phyloP scores from a whole-genome alignment of 2,797 vertebrate genomes.

The Oryzias dopingdopingensis region DNA sequence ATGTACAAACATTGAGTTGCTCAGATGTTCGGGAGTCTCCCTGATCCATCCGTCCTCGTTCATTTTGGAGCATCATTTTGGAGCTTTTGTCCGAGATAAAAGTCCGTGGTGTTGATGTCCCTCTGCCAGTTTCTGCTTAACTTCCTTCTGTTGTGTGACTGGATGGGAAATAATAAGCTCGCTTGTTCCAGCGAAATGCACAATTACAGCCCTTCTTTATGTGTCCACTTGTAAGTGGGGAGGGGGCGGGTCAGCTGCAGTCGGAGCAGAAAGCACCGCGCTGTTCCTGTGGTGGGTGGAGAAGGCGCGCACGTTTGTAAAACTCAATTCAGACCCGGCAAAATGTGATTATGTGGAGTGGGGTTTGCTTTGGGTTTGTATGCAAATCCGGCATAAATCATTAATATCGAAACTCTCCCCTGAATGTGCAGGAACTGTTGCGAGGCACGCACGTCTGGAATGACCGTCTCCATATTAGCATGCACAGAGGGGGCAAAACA shows the following conservation, averaged over 20 bases:
- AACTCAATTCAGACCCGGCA: conserved; percentile 78
- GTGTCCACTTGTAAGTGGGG: conserved; percentile 65
- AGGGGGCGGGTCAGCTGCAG: conserved; percentile 40
- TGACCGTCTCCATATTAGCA: conserved; percentile 69
- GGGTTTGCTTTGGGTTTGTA: conserved; percentile 82
- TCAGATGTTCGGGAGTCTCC: background rate
- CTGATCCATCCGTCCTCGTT: background rate
- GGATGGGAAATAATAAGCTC: conserved; percentile 34
- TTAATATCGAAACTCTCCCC: conserved; percentile 78
- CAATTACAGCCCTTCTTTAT: conserved; percentile 46
- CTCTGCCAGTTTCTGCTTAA: conserved; percentile 4
- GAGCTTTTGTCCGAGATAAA: background rate
- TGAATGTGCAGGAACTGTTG: conserved; percentile 59
- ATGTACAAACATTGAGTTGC: background rate
- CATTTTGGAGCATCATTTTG: too few species aligned
- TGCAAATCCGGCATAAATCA: conserved; percentile 82
- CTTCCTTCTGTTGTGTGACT: conserved; percentile 14
- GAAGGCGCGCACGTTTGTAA: conserved; percentile 60
- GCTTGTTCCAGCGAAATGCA: conserved; percentile 52
- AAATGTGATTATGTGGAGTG: conserved; percentile 83
- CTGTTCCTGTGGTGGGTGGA: conserved; percentile 51
- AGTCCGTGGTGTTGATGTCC: background rate
- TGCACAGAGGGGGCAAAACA: conserved; percentile 48
- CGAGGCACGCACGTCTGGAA: conserved; percentile 67
- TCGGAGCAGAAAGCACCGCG: conserved; percentile 49